phyloP scores from a whole-genome alignment of 1,140 invertebrate species.

The Diorhabda carinulata region DNA sequence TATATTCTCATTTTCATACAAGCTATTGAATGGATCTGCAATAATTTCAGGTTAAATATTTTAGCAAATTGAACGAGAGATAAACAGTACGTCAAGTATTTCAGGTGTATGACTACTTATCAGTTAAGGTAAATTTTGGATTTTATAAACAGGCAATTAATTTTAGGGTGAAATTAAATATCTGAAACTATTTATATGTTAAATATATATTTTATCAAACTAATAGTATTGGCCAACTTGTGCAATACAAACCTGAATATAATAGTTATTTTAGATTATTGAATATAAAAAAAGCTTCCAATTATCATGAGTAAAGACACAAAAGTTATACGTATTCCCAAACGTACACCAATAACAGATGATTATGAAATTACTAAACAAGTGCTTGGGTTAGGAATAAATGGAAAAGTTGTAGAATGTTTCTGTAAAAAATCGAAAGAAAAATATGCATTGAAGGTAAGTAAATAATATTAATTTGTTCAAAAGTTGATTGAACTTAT shows the following conservation, averaged over 20 bases:
- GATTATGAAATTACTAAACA: constrained; percentile 93
- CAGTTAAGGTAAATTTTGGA: too few relatives aligned
- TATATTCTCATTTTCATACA: not conserved
- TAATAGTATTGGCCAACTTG: too few relatives aligned
- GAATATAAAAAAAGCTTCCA: too few relatives aligned
- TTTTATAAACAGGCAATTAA: too few relatives aligned
- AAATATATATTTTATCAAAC: too few relatives aligned
- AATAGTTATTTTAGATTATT: too few relatives aligned
- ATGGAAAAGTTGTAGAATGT: constrained; percentile 88
- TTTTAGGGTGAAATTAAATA: too few relatives aligned
- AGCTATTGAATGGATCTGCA: not conserved
- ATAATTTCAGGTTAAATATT: not conserved
- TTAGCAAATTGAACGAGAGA: not conserved
- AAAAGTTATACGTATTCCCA: constrained; percentile 49
- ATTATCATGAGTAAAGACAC: too few relatives aligned
- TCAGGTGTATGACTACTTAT: not conserved
- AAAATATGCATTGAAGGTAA: constrained; percentile 86
- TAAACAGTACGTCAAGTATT: not conserved
- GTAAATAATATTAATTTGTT: not conserved
- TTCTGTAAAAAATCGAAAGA: constrained; percentile 62
- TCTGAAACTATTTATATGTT: too few relatives aligned
- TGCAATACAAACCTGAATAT: too few relatives aligned
- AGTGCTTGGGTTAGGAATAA: constrained; percentile 95
- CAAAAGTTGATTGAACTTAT: too few relatives aligned
- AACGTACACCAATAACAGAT: constrained; percentile 77